phyloP scores from a whole-genome alignment of 2,797 vertebrate species.

The Falco rusticolus region DNA sequence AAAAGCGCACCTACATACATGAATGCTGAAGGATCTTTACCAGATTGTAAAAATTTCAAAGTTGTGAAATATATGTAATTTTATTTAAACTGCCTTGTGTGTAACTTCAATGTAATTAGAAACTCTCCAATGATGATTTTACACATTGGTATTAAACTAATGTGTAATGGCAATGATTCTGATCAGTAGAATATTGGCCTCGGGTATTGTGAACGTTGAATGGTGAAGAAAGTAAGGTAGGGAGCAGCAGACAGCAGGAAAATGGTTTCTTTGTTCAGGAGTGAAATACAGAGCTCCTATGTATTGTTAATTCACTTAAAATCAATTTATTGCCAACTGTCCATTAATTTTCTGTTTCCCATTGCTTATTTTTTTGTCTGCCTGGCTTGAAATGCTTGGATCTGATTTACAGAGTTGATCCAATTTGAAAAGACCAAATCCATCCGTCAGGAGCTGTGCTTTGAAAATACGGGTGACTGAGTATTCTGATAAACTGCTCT shows the following conservation, averaged over 20 bases:
- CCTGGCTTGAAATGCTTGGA: not conserved
- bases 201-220: not conserved
- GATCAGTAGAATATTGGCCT: not conserved
- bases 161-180: not conserved
- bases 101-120: not conserved
- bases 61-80: not conserved
- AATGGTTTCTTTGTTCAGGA: not conserved
- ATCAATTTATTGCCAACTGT: not conserved
- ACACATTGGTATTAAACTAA: not conserved
- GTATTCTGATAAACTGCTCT: not conserved
- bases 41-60: not conserved
- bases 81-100: not conserved
- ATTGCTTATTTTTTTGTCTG: not conserved
- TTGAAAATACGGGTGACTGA: not conserved
- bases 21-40: not conserved
- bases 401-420: not conserved
- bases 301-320: not conserved
- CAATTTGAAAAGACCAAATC: not conserved
- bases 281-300: not conserved
- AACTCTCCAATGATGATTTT: not conserved
- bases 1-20: not conserved
- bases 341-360: not conserved
- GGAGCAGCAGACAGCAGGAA: not conserved
- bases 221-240: not conserved
- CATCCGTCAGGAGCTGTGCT: not conserved